Conservation (phyloP, 2,113 vertebrate species). For the Centropristis striata region DNA sequence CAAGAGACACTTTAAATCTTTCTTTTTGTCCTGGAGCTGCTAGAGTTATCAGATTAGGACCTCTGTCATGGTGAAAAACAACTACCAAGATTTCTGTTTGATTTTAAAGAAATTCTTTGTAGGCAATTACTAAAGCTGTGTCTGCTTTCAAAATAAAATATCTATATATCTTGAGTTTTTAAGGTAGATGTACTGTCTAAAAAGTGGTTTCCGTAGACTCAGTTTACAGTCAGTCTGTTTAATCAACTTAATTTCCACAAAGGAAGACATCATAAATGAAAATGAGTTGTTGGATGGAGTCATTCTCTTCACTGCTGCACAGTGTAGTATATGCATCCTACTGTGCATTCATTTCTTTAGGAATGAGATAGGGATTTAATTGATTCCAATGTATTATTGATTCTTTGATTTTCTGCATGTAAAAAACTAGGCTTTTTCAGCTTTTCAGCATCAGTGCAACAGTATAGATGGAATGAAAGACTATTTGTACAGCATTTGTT, state of each 20-base stretch:
- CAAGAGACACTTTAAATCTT: constrained; percentile 8
- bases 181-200: not conserved
- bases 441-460: no score
- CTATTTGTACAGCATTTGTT: no score
- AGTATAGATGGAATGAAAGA: no score
- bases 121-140: not conserved
- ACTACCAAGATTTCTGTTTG: not conserved
- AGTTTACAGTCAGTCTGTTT: not conserved
- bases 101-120: not conserved
- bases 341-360: not conserved
- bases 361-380: no score
- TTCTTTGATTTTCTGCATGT: no score
- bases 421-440: no score
- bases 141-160: not conserved
- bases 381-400: no score
- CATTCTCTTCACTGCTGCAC: not conserved
- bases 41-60: constrained; percentile 22
- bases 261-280: not conserved
- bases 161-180: not conserved
- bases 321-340: not conserved
- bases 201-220: not conserved
- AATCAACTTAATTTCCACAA: not conserved
- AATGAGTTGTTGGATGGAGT: not conserved
- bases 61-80: not conserved
- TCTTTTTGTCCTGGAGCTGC: constrained; percentile 18